A percentile compares a stretch with the other conserved stretches of the same genome.
Conservation (phyloP, 2,888 invertebrate species). For the Cistogaster globosa region DNA sequence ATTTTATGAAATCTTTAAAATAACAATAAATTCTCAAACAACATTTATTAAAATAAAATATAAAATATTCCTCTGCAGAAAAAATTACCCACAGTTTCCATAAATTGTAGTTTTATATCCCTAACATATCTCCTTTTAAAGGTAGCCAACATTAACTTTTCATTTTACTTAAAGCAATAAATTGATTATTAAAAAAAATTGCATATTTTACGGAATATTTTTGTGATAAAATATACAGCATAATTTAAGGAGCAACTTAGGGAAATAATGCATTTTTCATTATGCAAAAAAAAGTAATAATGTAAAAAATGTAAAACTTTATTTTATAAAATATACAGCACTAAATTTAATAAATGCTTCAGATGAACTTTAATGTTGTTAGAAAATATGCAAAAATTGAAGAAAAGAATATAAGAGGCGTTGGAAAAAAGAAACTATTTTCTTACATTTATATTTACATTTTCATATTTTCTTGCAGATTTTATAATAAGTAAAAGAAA, state of each 20-base stretch:
- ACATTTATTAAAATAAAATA: no score
- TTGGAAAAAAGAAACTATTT: background rate
- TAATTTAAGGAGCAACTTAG: conserved; percentile 55
- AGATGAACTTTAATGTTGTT: conserved; percentile 46
- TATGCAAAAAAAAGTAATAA: conserved; percentile 7
- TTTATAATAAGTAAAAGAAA: background rate
- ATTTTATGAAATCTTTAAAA: no score
- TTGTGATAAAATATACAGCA: conserved; percentile 50
- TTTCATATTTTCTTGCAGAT: conserved; percentile 1
- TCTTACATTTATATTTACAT: background rate
- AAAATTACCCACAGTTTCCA: background rate
- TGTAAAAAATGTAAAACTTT: conserved; percentile 25
- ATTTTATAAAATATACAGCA: background rate
- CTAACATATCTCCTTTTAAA: conserved; percentile 17
- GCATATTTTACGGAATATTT: conserved; percentile 56
- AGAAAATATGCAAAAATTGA: conserved; percentile 11
- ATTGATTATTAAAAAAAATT: conserved; percentile 57
- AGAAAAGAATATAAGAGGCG: background rate
- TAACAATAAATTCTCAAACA: no score
- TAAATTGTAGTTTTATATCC: conserved; percentile 23
- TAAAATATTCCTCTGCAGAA: background rate
- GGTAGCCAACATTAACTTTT: conserved; percentile 44
- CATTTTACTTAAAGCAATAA: conserved; percentile 52
- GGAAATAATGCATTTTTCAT: conserved; percentile 29
- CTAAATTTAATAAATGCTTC: conserved; percentile 44